phyloP scores from a whole-genome alignment of 1,140 invertebrate genomes.

The Maconellicoccus hirsutus region DNA sequence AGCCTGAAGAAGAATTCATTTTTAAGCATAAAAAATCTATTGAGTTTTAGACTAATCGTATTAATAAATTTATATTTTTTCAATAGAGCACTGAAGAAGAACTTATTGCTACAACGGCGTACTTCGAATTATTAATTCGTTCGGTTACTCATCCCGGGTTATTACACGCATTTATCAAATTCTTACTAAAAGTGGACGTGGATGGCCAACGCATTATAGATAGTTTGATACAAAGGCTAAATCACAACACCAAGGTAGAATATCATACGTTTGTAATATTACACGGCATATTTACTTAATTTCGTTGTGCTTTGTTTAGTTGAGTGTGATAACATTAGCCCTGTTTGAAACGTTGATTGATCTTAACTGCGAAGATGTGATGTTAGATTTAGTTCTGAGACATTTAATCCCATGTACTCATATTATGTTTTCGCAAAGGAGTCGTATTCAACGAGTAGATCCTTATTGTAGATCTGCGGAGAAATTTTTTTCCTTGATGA shows the following conservation, averaged over 20 bases:
- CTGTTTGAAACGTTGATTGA: conserved; percentile 83
- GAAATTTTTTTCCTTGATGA: conserved; percentile 69
- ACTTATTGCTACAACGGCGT: conserved; percentile 79
- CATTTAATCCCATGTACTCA: conserved; percentile 81
- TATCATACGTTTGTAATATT: background rate
- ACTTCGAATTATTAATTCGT: conserved; percentile 78
- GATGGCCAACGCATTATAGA: conserved; percentile 9
- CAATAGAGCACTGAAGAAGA: conserved; percentile 67
- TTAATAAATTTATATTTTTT: background rate
- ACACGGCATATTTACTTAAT: background rate
- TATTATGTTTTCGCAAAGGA: conserved; percentile 70
- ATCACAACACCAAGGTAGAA: background rate
- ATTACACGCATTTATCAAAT: conserved; percentile 67
- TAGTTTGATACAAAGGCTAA: background rate
- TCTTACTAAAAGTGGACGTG: conserved; percentile 46
- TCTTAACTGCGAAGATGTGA: conserved; percentile 93
- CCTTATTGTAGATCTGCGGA: conserved; percentile 68
- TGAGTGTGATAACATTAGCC: conserved; percentile 79
- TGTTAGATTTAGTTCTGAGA: conserved; percentile 80
- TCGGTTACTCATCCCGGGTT: conserved; percentile 75
- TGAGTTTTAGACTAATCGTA: background rate
- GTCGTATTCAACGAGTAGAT: conserved; percentile 63
- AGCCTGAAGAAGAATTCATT: background rate
- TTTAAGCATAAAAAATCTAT: background rate
- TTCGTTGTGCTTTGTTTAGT: conserved; percentile 39